Evolutionary conservation across 2,113 vertebrate species (phyloP), one percentile per base, ranked within the genome.

Genomic region (Telmatochromis sp.): DNA sequence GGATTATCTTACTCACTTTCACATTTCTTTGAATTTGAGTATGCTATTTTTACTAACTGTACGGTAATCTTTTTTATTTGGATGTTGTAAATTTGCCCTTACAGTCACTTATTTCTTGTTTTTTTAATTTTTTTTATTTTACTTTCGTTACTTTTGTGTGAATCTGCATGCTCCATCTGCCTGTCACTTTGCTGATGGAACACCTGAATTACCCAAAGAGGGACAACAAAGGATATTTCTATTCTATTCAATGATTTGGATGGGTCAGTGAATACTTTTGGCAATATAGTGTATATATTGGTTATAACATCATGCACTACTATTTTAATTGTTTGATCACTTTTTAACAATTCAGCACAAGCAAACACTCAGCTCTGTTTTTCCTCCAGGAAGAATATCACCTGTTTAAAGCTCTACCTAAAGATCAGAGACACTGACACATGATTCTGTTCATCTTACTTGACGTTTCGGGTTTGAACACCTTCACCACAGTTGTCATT

Each of bases 401-500:
- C 42, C 42, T 12, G 42, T 78, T 78, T 50, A 50, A 19, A 5
- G 3, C 15, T 75, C 40, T 28, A 28, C 68, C 6, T 6, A 73
- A 26, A 28, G 13, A 7, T 45, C 68, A 73, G 40, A 73, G 23
- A 47, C 40, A 75, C 37, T 7, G 4, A 33, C 9, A 71, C 15
- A 3, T 35, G 17, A 9, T 37, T 80, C 15, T 14, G 4, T 40
- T 83, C 9, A 13, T 83, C 91, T 95, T 96, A 99, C 99, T 98
- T 97, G 91, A 99, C 98, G 97, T 99, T 99, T 23, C 98, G 96
- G 6, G 99, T 99, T 83, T 99, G 98, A 57, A 99, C 98, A 1
- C 98, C 98, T 93, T 98, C 98, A 68, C 98, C 99, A 53, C 99
- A 99, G 96, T 99, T 99, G 58, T 98, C 97, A 86, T 97, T 97